Base-by-base conservation (phyloP, 2,797 vertebrate genomes). In the Pipistrellus kuhlii region DNA sequence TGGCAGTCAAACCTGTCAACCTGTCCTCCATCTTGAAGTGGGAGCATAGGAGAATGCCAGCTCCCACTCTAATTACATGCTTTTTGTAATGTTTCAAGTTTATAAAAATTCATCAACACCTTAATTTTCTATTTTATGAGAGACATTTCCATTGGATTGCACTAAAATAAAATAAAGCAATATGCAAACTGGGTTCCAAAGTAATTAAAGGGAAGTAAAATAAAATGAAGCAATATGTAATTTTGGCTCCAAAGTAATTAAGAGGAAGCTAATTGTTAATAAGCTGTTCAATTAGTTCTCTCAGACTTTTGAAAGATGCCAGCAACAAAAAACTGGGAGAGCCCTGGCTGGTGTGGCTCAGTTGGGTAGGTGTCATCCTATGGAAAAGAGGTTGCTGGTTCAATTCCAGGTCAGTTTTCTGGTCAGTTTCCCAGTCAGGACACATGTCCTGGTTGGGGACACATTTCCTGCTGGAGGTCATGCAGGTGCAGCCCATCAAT, bases 221-320 rank as follows among this genome's bases (percentile, higher is more conserved):
- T 66, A 76, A 86, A 85, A 38, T 66, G 55, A 85, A 72, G 59
- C 35, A 48, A 32, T 20, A 55, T 20, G 5, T 30, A 77, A 86
- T 84, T 88, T 20, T 55, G 68, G 12, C 69, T 94, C 87, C 46
- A 18, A 85, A 89, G 85, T 77, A 46, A 84, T 86, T 75, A 95
- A 85, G 59, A 93, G 73, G 57, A 51, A 88, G 75, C 72, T 88
- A 82, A 68, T 55, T 13, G 27, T 9, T 4, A 68, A 38, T 23
- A 85, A 41, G 44, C 35, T 85, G 75, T 77, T 75, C 25, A 32
- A 3, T 68, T n/a, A 85, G 32, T 30, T 88, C 41, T 71, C 64
- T n/a, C 27, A 44, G 82, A 30, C 23, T 68, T 23, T n/a, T 20
- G 44, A 51, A 88, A 88, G 57, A 72, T 21, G 53, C 30, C 15